A percentile compares a stretch with the other conserved stretches of the same genome.
Evolutionary conservation across 1,140 invertebrate genomes (phyloP).

Genomic region (Zelostemma sp.): DNA sequence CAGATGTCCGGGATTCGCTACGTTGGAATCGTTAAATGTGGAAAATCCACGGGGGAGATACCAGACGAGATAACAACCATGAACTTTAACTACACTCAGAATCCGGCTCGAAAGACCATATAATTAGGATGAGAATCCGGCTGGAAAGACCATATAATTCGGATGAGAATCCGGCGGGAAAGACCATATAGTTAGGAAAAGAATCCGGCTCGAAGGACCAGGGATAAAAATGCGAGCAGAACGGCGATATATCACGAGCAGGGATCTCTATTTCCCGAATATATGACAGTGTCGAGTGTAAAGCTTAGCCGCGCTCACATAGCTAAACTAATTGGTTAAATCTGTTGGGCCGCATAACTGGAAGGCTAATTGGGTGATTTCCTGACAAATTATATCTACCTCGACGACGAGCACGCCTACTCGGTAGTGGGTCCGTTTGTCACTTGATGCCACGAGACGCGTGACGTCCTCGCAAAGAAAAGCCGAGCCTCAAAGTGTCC

Average conservation of each 20-base stretch:
- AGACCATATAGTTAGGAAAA: too few relatives aligned
- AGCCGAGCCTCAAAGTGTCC: constrained; percentile 42
- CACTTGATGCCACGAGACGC: constrained; percentile 66
- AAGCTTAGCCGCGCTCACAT: constrained; percentile 56
- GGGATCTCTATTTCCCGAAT: constrained; percentile 19
- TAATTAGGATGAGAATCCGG: too few relatives aligned
- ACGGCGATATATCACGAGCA: constrained; percentile 29
- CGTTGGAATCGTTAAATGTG: too few relatives aligned
- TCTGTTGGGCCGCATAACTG: constrained; percentile 71
- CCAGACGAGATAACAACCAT: too few relatives aligned
- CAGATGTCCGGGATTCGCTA: too few relatives aligned
- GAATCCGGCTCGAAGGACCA: too few relatives aligned
- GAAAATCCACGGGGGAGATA: too few relatives aligned
- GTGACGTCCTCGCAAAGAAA: constrained; percentile 2
- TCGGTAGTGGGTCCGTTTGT: constrained; percentile 67
- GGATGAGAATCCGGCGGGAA: constrained; percentile 32
- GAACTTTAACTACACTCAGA: too few relatives aligned
- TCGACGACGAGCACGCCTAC: constrained; percentile 67
- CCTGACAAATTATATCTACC: constrained; percentile 71
- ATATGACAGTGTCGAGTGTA: background rate
- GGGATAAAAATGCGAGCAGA: too few relatives aligned
- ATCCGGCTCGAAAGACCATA: too few relatives aligned
- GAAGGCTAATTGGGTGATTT: constrained; percentile 72
- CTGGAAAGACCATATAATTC: constrained; percentile 22
- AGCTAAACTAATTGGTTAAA: constrained; percentile 72